Conservation (phyloP, 2,113 vertebrate species). For the Oenanthe melanoleuca region DNA sequence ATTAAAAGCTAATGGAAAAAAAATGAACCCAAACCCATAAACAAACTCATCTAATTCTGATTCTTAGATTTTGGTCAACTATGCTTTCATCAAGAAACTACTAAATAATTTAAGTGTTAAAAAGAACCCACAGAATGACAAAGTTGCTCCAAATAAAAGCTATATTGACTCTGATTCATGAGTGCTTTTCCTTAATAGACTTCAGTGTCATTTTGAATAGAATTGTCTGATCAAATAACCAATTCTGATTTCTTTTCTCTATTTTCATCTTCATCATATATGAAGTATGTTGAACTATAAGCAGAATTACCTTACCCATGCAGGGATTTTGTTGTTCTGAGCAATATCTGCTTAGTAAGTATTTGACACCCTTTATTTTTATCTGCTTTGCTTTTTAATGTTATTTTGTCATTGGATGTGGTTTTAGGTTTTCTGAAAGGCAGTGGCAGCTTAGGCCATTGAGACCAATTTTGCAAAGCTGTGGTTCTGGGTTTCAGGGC, state of each 20-base stretch:
- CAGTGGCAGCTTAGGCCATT: accelerated
- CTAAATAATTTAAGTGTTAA: neutral
- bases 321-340: neutral
- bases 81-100: neutral
- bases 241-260: neutral
- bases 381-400: neutral
- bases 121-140: neutral
- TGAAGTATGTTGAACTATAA: accelerated
- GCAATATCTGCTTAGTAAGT: neutral
- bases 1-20: neutral
- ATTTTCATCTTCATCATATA: neutral
- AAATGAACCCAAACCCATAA: neutral
- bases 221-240: neutral
- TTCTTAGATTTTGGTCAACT: neutral
- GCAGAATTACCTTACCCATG: neutral
- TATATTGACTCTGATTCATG: neutral
- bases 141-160: neutral
- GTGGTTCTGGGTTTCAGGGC: neutral
- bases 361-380: neutral
- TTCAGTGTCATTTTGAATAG: neutral
- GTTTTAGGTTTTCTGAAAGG: neutral
- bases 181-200: neutral
- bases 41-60: neutral
- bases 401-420: neutral
- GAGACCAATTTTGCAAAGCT: neutral